Evolutionary conservation across 2,888 invertebrate genomes (phyloP), one percentile per base, ranked within the genome.

Genomic region (Agrypnus murinus): DNA sequence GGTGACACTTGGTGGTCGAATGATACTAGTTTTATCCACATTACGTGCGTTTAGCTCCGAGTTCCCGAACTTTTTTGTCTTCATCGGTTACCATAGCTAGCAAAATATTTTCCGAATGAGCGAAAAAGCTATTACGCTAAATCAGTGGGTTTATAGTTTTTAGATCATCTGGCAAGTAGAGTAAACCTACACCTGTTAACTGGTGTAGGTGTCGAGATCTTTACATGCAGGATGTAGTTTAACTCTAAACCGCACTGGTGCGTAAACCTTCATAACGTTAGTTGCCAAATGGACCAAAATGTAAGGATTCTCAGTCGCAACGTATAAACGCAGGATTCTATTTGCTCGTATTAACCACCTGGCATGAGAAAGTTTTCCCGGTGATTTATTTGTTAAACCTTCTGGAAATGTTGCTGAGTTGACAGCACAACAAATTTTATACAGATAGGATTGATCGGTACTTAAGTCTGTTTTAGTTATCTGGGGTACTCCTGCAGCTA

Each of bases 211-310:
- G 40, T 40, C 40, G 40, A 40, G 40, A 40, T 40, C n/a, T 12
- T 40, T 40, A n/a, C 3, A 9, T n/a, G 8, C 10, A 40, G n/a
- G 40, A 12, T n/a, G 8, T 40, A 38, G 34, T 50, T 74, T 73
- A 19, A 74, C 69, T n/a, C 40, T 15, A 65, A 77, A 76, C 74
- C 76, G 76, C 25, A 72, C 60, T 19, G 71, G 75, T n/a, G 72
- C 72, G 55, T 75, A 76, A 15, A 75, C 69, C 60, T 74, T 74
- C 17, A 75, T 36, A 19, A 75, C 69, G 43, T 66, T 71, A 38
- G 40, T 58, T 10, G 53, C 58, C 8, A 74, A 64, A 25, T 36
- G 67, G 60, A 38, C 50, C 19, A 72, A 19, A 48, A 72, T 65
- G 45, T 66, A n/a, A n/a, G n/a, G n/a, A n/a, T n/a, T n/a, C n/a